Base-by-base conservation (phyloP, 2,797 vertebrate species). In the Taenioides sp. region DNA sequence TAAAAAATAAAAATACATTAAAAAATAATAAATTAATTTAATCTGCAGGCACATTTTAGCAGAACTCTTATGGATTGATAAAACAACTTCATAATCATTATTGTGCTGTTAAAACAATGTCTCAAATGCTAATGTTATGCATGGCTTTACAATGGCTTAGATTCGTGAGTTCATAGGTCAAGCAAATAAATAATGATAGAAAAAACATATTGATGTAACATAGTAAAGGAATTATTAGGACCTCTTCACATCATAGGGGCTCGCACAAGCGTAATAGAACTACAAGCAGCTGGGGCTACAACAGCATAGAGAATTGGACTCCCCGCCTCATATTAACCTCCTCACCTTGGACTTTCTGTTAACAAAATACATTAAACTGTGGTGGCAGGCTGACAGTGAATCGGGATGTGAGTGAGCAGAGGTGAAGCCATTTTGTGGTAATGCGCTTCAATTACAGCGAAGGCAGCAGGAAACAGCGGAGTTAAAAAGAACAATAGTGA, bases 311-410 rank as follows among this genome's bases (percentile, higher is more conserved):
- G 80, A 77, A 84, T 84, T 83, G 75, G 75, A 72, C 79, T 78
- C 73, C 67, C 75, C 66, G 73, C 64, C 78, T 70, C 80, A 86
- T 86, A 85, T 88, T 86, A 84, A 90, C 83, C 84, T 85, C 83
- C 85, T 80, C 72, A 87, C 82, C 86, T 85, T 83, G 79, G 72
- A 72, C 84, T 83, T 72, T 75, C 72, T 74, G 76, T 88, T 84
- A 83, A 81, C 74, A 82, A 84, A 86, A 84, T 60, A 79, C 79
- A 82, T 82, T 77, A 80, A 84, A 74, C 80, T 80, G 65, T 67
- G 72, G 63, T 69, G 77, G 77, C 74, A 58, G 59, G 75, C 76
- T 68, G 78, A 72, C 77, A 77, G 76, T 67, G 80, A 80, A 79
- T 77, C 55, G 65, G 55, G 74, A 22, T 73, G 80, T 73, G 69